Conservation (phyloP, 1,140 invertebrate genomes). For the Elymnias hypermnestra region DNA sequence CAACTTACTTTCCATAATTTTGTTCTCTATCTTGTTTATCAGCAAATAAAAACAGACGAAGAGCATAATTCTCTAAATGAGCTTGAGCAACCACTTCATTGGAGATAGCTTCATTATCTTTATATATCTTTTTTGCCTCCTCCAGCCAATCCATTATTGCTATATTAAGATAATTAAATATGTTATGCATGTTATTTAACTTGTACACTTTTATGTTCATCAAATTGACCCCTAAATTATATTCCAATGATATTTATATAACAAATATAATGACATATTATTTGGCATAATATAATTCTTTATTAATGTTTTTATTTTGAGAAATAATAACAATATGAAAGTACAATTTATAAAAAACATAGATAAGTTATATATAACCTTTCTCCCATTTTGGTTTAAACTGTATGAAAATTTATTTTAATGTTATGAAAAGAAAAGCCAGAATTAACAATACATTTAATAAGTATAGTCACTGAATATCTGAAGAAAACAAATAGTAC, state of each 20-base stretch:
- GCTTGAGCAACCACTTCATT: slow-evolving; percentile 97
- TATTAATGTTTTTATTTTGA: not conserved
- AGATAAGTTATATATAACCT: not conserved
- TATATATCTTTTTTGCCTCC: slow-evolving; percentile 82
- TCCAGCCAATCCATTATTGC: slow-evolving; percentile 96
- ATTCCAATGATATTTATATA: too few relatives aligned
- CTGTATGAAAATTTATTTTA: too few relatives aligned
- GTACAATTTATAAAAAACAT: not conserved
- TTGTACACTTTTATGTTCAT: too few relatives aligned
- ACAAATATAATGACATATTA: too few relatives aligned
- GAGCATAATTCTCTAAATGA: slow-evolving; percentile 96
- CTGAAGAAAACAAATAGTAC: too few relatives aligned
- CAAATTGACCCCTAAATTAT: too few relatives aligned
- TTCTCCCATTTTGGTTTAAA: too few relatives aligned
- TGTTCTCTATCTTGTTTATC: slow-evolving; percentile 93
- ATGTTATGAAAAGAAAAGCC: too few relatives aligned
- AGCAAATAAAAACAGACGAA: slow-evolving; percentile 95
- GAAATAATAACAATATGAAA: not conserved
- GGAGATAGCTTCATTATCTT: slow-evolving; percentile 88
- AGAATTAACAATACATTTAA: too few relatives aligned
- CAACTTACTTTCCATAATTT: slow-evolving; percentile 89
- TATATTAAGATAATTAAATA: slow-evolving; percentile 48
- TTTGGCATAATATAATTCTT: too few relatives aligned
- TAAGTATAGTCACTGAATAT: too few relatives aligned
- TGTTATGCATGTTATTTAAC: not conserved